These are phyloP conservation scores for Herpetotheres cachinnans DNA, from an alignment of 2,113 vertebrate genomes.

Conservation along the genomic window DNA sequence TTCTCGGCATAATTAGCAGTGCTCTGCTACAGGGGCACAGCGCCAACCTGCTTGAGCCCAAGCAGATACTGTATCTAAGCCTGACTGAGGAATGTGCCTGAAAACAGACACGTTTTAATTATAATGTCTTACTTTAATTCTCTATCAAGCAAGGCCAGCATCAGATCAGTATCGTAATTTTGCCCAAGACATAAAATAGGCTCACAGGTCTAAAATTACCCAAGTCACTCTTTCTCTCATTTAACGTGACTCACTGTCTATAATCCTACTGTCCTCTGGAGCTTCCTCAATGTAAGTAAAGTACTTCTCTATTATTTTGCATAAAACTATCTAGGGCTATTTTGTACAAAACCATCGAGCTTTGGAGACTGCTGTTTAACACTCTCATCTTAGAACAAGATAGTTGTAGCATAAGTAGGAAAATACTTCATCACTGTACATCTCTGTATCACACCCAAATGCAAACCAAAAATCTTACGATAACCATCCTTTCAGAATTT, in stretches of 20 bases:
- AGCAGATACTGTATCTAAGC: not conserved
- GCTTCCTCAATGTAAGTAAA: not conserved
- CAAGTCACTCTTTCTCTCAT: not conserved
- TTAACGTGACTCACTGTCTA: not conserved
- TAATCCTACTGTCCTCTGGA: not conserved
- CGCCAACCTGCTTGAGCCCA: not conserved
- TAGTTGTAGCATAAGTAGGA: not conserved
- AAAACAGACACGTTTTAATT: not conserved
- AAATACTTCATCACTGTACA: not conserved
- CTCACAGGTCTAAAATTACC: not conserved
- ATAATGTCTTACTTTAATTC: not conserved
- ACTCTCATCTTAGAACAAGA: not conserved
- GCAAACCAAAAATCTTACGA: not conserved
- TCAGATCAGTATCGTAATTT: not conserved
- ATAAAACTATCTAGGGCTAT: too few relatives aligned
- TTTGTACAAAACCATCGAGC: not conserved
- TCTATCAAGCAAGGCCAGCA: not conserved
- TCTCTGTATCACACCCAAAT: not conserved
- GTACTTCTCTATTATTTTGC: not conserved
- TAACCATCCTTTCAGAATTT: not conserved
- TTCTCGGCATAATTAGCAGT: not conserved
- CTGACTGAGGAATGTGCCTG: rapidly evolving
- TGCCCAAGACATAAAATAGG: not conserved
- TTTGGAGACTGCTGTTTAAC: not conserved
- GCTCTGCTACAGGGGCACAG: not conserved